Base-by-base conservation (phyloP, 2,797 vertebrate genomes). In the Pseudochirops cupreus region DNA sequence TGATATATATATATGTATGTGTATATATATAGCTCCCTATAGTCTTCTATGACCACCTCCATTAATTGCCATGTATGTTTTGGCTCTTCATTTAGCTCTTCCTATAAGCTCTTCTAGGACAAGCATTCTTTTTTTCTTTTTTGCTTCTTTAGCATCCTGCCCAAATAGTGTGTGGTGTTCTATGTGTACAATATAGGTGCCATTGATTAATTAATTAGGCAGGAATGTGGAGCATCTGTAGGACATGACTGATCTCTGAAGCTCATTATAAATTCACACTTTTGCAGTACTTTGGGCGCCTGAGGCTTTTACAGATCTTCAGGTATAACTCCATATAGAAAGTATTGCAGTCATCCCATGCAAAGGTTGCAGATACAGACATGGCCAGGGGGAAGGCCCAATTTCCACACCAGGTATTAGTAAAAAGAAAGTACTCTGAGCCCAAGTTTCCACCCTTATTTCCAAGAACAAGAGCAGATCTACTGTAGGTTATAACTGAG, bases 391-490 rank as follows among this genome's bases (percentile, higher is more conserved):
- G 5, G 1, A 39, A 7, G 62, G 18, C 33, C 16, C 62, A 18
- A n/a, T 74, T 74, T n/a, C n/a, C n/a, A 39, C 62, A 74, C 33
- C 33, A 74, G n/a, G 18, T 39, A 39, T 7, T 5, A 39, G 5
- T 39, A 24, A 82, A 54, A 90, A 93, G 31, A 94, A 10, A 92
- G 1, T 46, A 16, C 21, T 97, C 87, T 29, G 90, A 95, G 3
- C 26, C 90, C 39, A 93, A 95, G 46, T 59, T 92, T 33, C 57
- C 56, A 56, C 33, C 57, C 74, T 46, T 58, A 13, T n/a, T 91
- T 91, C 91, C 93, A 91, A 94, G 93, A 93, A 53, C 28, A 92
- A 92, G 90, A 54, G 93, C 54, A 90, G 28, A 93, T 62, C 29
- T 91, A 11, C 0, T 82, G 7, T 46, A 82, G 67, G n/a, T 82